Conservation (phyloP, 2,797 vertebrate genomes). For the Bradypodion pumilum region DNA sequence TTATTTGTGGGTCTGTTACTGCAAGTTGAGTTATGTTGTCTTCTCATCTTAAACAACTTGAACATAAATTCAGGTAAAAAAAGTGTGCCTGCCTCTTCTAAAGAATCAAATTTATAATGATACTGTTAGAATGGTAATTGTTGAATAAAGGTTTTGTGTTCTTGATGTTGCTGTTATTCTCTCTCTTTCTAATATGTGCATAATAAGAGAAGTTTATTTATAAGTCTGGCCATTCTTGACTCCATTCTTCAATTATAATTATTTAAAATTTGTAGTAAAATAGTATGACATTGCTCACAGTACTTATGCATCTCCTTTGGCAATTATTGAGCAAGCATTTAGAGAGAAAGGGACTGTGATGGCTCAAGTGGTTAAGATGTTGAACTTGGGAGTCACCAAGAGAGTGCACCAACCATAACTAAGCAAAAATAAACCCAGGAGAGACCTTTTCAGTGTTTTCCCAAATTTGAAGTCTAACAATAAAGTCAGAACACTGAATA, state of each 20-base stretch:
- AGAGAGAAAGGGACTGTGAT: neutral
- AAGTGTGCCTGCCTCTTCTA: neutral
- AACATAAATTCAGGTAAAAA: neutral
- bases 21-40: neutral
- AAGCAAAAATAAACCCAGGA: too few species aligned
- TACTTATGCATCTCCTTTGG: neutral
- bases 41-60: neutral
- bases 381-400: too few species aligned
- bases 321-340: neutral
- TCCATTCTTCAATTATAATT: neutral
- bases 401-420: too few species aligned
- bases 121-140: neutral
- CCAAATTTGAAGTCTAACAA: too few species aligned
- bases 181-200: neutral
- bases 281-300: neutral
- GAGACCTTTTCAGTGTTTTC: too few species aligned
- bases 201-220: neutral
- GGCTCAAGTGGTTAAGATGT: too few species aligned
- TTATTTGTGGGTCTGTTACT: neutral
- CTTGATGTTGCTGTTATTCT: neutral
- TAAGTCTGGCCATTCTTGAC: slow-evolving; percentile 4
- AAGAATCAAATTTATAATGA: neutral
- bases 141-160: neutral
- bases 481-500: too few species aligned
- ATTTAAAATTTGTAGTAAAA: neutral